A percentile compares a stretch with the other conserved stretches of the same genome.
Conservation (phyloP, 2,797 vertebrate genomes). For the Delichon dasypus region DNA sequence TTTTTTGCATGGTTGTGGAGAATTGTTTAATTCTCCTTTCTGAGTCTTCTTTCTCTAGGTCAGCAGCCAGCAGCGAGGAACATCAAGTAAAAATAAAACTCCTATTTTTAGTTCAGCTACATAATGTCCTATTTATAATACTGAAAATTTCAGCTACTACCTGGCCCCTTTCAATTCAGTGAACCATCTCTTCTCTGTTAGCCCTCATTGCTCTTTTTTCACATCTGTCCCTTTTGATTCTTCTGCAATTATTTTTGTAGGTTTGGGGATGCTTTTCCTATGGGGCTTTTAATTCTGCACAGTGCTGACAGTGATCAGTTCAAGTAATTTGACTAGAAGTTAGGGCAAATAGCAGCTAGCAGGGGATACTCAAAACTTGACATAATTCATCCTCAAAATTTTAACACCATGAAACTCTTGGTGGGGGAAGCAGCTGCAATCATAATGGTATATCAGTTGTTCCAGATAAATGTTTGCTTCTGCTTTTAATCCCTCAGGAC, state of each 20-base stretch:
- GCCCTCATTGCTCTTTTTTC: neutral
- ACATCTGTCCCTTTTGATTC: neutral
- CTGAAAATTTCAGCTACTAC: constrained; percentile 58
- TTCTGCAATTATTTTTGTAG: neutral
- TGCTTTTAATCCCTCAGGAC: constrained; percentile 7
- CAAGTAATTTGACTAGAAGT: neutral
- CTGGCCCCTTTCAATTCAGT: neutral
- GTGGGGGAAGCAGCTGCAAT: neutral
- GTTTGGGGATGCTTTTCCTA: constrained; percentile 1
- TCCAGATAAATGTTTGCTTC: constrained; percentile 6
- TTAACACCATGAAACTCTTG: neutral
- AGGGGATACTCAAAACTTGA: neutral
- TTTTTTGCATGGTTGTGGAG: neutral
- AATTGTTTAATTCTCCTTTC: constrained; percentile 49
- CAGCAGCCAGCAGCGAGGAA: constrained; percentile 49
- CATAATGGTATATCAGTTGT: neutral
- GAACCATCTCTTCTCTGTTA: neutral
- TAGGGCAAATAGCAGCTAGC: neutral
- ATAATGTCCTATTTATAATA: constrained; percentile 63
- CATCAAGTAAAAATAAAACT: constrained; percentile 70
- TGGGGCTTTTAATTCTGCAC: neutral
- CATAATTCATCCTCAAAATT: neutral
- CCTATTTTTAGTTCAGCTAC: constrained; percentile 69
- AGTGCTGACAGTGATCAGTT: neutral
- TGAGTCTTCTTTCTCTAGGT: constrained; percentile 52